Evolutionary conservation across 2,113 vertebrate species (phyloP).

Genomic region (Murina feae): DNA sequence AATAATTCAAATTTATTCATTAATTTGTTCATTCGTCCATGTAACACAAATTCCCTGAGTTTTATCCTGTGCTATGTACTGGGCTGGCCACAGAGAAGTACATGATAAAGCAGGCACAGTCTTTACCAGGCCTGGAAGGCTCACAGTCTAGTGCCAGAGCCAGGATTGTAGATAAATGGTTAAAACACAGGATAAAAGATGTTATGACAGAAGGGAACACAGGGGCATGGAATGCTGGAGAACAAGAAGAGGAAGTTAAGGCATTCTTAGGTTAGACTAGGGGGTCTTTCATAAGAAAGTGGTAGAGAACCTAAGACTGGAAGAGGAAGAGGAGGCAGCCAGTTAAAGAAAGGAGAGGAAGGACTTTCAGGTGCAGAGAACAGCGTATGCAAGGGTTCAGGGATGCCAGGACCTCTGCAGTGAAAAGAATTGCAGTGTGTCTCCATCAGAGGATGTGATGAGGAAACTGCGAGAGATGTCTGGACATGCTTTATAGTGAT

Average conservation of each 20-base stretch:
- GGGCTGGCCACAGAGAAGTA: background rate
- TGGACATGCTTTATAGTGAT: background rate
- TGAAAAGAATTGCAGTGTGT: background rate
- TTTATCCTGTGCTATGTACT: background rate
- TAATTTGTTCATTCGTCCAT: background rate
- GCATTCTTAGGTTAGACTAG: background rate
- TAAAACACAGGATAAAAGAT: background rate
- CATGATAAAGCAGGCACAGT: background rate
- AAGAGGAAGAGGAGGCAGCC: background rate
- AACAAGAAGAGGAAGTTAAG: background rate
- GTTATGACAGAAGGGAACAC: background rate
- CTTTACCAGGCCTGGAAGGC: background rate
- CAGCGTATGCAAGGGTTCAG: accelerated
- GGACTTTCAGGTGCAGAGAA: background rate
- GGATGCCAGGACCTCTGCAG: background rate
- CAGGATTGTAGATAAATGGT: background rate
- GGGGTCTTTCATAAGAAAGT: background rate
- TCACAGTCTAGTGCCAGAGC: background rate
- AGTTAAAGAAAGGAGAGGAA: background rate
- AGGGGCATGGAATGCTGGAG: background rate
- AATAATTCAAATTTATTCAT: background rate
- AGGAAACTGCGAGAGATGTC: background rate
- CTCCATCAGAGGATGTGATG: background rate
- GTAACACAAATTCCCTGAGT: background rate
- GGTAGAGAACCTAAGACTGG: background rate